These are phyloP conservation scores for Ptychoptera albimana DNA, from an alignment of 2,888 invertebrate genomes.

Conservation along the genomic window DNA sequence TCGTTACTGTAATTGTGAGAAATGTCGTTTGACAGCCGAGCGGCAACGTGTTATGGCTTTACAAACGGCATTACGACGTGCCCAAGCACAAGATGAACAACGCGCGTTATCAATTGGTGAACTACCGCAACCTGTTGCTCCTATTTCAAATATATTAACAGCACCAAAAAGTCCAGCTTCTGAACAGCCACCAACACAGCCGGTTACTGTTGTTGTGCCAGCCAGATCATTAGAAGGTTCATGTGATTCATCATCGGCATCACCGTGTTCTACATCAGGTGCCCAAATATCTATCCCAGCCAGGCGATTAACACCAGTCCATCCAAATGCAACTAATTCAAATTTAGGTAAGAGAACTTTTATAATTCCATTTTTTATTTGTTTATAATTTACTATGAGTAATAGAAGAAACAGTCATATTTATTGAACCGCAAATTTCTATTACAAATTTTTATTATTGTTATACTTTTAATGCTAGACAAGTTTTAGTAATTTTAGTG, in stretches of 20 bases:
- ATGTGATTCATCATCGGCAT: constrained; percentile 45
- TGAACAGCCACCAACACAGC: constrained; percentile 23
- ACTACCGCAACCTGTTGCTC: constrained; percentile 29
- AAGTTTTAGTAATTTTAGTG: too few relatives aligned
- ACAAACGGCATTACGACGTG: constrained; percentile 69
- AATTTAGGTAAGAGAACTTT: not conserved
- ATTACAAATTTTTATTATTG: too few relatives aligned
- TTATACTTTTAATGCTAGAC: too few relatives aligned
- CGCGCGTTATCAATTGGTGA: constrained; percentile 36
- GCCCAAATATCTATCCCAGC: constrained; percentile 25
- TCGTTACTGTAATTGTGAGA: constrained; percentile 69
- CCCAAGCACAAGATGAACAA: constrained; percentile 73
- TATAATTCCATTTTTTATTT: not conserved
- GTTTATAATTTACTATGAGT: not conserved
- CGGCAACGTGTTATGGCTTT: constrained; percentile 79
- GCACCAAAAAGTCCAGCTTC: constrained; percentile 12
- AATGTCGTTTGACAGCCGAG: constrained; percentile 74
- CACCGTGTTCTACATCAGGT: constrained; percentile 37
- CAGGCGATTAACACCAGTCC: constrained; percentile 30
- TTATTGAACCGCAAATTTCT: too few relatives aligned
- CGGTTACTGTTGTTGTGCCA: constrained; percentile 27
- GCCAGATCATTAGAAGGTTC: constrained; percentile 30
- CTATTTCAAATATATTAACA: constrained; percentile 4
- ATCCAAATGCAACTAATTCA: constrained; percentile 28
- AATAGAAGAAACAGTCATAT: too few relatives aligned